These are phyloP conservation scores for Leucoptera coffeella DNA, from an alignment of 2,888 invertebrate species.

Conservation along the genomic window DNA sequence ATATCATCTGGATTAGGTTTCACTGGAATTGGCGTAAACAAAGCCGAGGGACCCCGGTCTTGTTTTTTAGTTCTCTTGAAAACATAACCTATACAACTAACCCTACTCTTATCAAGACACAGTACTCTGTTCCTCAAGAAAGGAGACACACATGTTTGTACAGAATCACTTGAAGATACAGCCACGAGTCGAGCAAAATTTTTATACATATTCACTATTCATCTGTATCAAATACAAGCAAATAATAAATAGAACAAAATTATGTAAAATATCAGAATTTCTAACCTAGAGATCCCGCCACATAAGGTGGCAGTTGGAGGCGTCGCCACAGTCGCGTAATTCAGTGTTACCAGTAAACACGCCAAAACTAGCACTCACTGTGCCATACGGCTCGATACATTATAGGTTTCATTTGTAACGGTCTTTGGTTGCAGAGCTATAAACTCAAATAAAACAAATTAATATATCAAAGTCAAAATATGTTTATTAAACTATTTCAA, in stretches of 20 bases:
- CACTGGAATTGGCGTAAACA: slow-evolving; percentile 73
- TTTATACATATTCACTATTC: slow-evolving; percentile 30
- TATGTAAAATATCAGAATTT: no score
- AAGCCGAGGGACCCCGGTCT: slow-evolving; percentile 49
- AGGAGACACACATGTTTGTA: slow-evolving; percentile 26
- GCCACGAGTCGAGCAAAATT: slow-evolving; percentile 35
- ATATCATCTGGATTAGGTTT: slow-evolving; percentile 69
- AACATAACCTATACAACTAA: slow-evolving; percentile 43
- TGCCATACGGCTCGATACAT: no score
- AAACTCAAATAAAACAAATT: no score
- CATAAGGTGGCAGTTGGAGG: no score
- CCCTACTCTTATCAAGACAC: slow-evolving; percentile 22
- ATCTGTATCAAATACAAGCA: slow-evolving; percentile 10
- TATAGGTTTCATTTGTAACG: no score
- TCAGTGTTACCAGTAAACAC: no score
- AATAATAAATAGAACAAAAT: slow-evolving; percentile 17
- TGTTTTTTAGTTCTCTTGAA: slow-evolving; percentile 41
- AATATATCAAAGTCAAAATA: no score
- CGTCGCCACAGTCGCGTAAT: no score
- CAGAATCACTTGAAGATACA: slow-evolving; percentile 25
- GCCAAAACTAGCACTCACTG: no score
- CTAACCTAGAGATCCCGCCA: no score
- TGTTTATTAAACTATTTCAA: no score
- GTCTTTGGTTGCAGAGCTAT: no score
- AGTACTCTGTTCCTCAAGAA: slow-evolving; percentile 23